A percentile compares a stretch with the other conserved stretches of the same genome.
These are phyloP conservation scores for Bellardia bayeri DNA, from an alignment of 2,888 invertebrate genomes.

Conservation along the genomic window DNA sequence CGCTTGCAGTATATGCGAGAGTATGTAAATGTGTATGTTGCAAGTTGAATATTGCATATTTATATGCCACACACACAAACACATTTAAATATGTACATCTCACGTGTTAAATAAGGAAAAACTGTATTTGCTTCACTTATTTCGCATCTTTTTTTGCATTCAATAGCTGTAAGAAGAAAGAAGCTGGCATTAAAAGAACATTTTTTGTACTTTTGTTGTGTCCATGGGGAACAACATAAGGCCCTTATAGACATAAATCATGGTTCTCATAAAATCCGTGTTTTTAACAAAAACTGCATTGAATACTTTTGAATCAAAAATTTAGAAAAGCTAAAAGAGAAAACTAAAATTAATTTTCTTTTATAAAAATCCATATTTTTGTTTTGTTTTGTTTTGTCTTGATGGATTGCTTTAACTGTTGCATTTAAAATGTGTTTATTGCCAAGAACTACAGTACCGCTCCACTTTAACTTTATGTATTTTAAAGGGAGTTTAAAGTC, in stretches of 20 bases:
- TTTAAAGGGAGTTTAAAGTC: no score
- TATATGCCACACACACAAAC: conserved; percentile 43
- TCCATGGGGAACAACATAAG: background rate
- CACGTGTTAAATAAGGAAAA: conserved; percentile 43
- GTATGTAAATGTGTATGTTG: conserved; percentile 29
- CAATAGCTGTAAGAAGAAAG: conserved; percentile 16
- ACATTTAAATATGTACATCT: conserved; percentile 37
- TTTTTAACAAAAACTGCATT: no score
- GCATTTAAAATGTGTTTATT: no score
- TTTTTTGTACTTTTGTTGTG: conserved; percentile 23
- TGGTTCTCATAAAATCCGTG: no score
- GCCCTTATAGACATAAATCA: background rate
- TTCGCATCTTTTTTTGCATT: conserved; percentile 14
- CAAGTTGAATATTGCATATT: conserved; percentile 65
- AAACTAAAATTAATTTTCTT: no score
- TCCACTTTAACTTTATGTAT: no score
- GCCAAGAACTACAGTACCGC: no score
- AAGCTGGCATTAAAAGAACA: conserved; percentile 57
- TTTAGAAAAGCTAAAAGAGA: no score
- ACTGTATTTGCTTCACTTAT: conserved; percentile 42
- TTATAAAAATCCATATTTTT: no score
- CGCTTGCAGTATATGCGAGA: background rate
- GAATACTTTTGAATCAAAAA: no score
- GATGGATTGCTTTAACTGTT: no score
- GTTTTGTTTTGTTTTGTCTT: no score